Conservation (phyloP, 2,113 vertebrate species). For the Cyprinodon brontotheroides region DNA sequence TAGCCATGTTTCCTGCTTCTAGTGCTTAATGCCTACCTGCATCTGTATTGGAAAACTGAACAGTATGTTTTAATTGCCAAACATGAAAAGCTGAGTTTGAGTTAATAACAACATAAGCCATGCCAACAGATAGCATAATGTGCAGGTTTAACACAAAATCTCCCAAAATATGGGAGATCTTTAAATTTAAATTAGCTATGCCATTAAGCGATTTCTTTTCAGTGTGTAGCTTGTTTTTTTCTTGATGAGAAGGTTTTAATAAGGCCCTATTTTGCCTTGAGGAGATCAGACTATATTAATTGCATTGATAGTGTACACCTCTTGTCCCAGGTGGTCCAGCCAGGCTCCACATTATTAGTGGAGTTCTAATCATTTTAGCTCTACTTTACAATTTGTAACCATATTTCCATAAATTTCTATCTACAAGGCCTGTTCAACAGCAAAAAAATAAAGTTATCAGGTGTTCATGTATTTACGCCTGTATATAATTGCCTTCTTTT, state of each 20-base stretch:
- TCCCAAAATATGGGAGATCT: too few species aligned
- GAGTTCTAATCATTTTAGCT: constrained; percentile 18
- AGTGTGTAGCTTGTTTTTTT: constrained; percentile 32
- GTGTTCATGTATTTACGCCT: constrained; percentile 82
- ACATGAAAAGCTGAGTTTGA: background rate
- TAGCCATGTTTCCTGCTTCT: background rate
- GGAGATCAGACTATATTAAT: constrained; percentile 85
- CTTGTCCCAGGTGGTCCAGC: constrained; percentile 89
- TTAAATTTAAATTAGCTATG: too few species aligned
- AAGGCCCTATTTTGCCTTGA: constrained; percentile 64
- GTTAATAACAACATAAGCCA: background rate
- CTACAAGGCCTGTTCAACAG: constrained; percentile 83
- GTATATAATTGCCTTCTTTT: constrained; percentile 92
- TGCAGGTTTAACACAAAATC: background rate
- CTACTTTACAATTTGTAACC: constrained; percentile 11
- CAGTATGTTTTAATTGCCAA: constrained; percentile 6
- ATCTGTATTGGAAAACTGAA: background rate
- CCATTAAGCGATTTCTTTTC: too few species aligned
- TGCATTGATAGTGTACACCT: constrained; percentile 89
- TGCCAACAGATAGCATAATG: too few species aligned
- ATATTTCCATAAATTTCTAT: constrained; percentile 49
- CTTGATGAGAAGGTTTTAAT: constrained; percentile 82
- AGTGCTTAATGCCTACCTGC: background rate
- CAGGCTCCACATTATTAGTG: constrained; percentile 51
- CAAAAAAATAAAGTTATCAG: constrained; percentile 87